Conservation (phyloP, 2,113 vertebrate species). For the Lanius ludovicianus region DNA sequence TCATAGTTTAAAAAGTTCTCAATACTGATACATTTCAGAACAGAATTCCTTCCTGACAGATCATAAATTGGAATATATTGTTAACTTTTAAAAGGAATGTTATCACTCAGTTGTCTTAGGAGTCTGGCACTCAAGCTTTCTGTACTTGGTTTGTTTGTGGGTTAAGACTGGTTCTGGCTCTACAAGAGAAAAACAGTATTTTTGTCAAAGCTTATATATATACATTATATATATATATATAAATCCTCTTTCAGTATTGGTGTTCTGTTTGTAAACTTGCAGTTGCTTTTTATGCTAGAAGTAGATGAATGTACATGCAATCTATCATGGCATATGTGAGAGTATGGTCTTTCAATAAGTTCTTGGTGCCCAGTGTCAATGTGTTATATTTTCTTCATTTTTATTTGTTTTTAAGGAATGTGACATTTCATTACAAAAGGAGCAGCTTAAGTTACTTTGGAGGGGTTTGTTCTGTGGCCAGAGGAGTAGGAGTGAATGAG, state of each 20-base stretch:
- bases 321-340: not conserved
- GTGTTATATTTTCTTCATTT: not conserved
- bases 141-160: not conserved
- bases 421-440: slow-evolving; percentile 93
- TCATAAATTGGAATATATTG: not conserved
- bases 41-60: not conserved
- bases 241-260: not conserved
- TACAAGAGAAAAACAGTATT: not conserved
- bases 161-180: not conserved
- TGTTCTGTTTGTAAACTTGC: not conserved
- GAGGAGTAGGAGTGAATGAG: slow-evolving; percentile 96
- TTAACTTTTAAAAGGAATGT: not conserved
- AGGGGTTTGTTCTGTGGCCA: slow-evolving; percentile 88
- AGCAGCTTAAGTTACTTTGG: slow-evolving; percentile 93
- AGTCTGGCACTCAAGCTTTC: not conserved
- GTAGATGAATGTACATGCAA: not conserved
- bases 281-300: not conserved
- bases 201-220: not conserved
- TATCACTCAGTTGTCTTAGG: not conserved
- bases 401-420: slow-evolving; percentile 78
- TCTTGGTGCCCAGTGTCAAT: not conserved
- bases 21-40: not conserved
- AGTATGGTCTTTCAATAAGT: not conserved
- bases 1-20: not conserved
- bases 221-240: not conserved